Evolutionary conservation across 2,113 vertebrate species (phyloP).

Genomic region (Opisthocomus hoazin): DNA sequence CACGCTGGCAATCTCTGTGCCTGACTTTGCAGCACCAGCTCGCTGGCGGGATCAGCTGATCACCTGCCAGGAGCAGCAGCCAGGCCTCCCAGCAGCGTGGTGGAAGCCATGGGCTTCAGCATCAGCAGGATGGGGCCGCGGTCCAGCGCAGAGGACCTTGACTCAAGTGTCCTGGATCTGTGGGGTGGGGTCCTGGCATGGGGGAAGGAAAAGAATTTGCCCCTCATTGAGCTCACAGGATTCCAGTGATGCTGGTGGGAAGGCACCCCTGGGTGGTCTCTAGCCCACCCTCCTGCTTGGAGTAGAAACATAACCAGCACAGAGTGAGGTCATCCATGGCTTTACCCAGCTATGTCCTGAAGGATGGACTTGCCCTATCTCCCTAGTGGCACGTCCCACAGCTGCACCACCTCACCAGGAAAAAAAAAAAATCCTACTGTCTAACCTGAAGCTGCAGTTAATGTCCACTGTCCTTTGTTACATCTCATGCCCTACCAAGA

Average conservation of each 20-base stretch:
- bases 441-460: not conserved
- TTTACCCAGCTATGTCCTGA: not conserved
- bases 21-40: conserved; percentile 23
- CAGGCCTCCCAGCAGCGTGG: not conserved
- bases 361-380: not conserved
- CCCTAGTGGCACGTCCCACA: not conserved
- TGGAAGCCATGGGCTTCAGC: not conserved
- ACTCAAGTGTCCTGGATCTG: not conserved
- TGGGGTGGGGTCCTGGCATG: rapidly evolving
- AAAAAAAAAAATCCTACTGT: not conserved
- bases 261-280: not conserved
- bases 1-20: conserved; percentile 16
- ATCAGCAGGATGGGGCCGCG: rapidly evolving
- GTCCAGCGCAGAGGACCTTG: not conserved
- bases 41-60: conserved; percentile 1
- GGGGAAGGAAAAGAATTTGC: not conserved
- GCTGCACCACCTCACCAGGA: not conserved
- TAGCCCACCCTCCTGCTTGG: not conserved
- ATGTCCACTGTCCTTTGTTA: not conserved
- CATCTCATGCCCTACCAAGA: rapidly evolving
- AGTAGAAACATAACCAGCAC: not conserved
- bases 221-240: not conserved
- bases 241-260: not conserved
- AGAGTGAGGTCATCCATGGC: not conserved
- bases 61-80: not conserved